These are phyloP conservation scores for Meganola albula DNA, from an alignment of 2,888 invertebrate species.

Conservation along the genomic window DNA sequence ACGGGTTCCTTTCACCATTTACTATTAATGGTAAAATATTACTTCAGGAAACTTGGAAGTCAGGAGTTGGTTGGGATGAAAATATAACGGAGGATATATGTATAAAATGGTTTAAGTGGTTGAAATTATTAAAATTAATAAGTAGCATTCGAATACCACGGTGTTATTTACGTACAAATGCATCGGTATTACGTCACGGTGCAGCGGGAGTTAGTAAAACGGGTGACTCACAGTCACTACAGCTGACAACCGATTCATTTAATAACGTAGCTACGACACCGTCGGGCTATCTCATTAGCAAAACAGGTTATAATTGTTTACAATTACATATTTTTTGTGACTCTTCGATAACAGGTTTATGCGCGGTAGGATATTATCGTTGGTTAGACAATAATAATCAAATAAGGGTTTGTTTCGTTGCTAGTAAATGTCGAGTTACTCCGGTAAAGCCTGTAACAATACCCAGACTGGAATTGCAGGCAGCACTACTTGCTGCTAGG, in stretches of 20 bases:
- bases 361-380: slow-evolving; percentile 4
- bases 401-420: slow-evolving; percentile 2
- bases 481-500: neutral
- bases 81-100: slow-evolving; percentile 5
- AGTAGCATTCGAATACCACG: neutral
- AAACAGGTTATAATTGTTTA: slow-evolving; percentile 3
- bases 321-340: slow-evolving; percentile 6
- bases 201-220: too few relatives aligned
- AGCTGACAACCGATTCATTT: too few relatives aligned
- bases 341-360: slow-evolving; percentile 3
- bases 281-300: too few relatives aligned
- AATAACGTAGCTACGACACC: too few relatives aligned
- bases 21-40: too few relatives aligned
- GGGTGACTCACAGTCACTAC: too few relatives aligned
- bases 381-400: slow-evolving; percentile 2
- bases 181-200: too few relatives aligned
- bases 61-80: slow-evolving; percentile 15
- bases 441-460: slow-evolving; percentile 2
- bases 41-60: slow-evolving; percentile 15
- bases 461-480: slow-evolving; percentile 4
- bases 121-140: neutral
- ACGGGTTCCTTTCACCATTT: slow-evolving; percentile 2
- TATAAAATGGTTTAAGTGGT: slow-evolving; percentile 2
- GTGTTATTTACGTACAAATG: neutral
- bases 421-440: slow-evolving; percentile 6